These are phyloP conservation scores for Chrysopilus asiliformis DNA, from an alignment of 2,888 invertebrate species.

Conservation along the genomic window DNA sequence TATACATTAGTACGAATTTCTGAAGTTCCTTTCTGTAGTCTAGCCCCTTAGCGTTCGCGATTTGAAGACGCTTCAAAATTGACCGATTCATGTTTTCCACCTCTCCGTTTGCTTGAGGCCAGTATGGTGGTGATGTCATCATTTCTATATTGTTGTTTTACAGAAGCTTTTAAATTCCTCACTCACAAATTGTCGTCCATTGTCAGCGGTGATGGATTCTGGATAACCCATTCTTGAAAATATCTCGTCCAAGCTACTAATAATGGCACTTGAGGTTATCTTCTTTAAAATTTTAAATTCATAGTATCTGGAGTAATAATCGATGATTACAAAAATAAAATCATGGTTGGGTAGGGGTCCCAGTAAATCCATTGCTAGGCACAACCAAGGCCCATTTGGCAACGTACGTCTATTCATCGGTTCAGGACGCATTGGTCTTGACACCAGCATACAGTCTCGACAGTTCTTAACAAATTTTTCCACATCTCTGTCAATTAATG, in stretches of 20 bases:
- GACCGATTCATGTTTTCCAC: constrained; percentile 13
- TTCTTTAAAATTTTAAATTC: too few species aligned
- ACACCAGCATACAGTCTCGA: constrained; percentile 12
- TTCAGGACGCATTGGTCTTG: constrained; percentile 6
- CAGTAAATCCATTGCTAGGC: too few species aligned
- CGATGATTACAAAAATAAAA: constrained; percentile 11
- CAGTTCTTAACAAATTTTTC: too few species aligned
- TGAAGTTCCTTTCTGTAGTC: constrained; percentile 14
- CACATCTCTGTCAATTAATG: too few species aligned
- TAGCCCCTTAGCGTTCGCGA: too few species aligned
- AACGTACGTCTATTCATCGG: constrained; percentile 8
- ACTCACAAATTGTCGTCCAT: constrained; percentile 15
- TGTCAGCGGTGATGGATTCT: constrained; percentile 14
- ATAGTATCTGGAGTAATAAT: constrained; percentile 12
- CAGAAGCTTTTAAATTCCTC: too few species aligned
- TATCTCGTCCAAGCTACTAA: constrained; percentile 13
- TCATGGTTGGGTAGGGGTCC: constrained; percentile 11
- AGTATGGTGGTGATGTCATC: too few species aligned
- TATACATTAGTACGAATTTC: constrained; percentile 15
- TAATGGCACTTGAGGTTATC: constrained; percentile 6
- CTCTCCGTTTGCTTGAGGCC: constrained; percentile 14
- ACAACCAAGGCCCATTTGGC: constrained; percentile 9
- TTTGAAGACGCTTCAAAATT: constrained; percentile 12
- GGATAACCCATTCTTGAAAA: constrained; percentile 16
- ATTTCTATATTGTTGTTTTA: too few species aligned